phyloP scores from a whole-genome alignment of 2,797 vertebrate species.

The Bradypodion ventrale region DNA sequence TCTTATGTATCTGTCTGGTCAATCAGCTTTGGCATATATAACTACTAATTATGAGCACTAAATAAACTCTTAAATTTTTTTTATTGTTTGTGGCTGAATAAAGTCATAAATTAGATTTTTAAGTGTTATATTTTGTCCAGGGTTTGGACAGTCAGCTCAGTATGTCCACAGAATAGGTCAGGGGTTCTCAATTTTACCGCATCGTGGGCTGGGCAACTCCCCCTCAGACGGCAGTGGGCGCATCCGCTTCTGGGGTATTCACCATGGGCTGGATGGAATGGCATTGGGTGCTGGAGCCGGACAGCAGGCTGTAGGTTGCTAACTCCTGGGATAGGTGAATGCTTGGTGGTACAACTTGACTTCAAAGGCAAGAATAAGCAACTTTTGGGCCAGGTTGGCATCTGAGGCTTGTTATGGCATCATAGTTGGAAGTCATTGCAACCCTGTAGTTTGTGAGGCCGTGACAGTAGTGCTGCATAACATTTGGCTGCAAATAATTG shows the following conservation, averaged over 20 bases:
- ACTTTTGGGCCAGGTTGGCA: not conserved
- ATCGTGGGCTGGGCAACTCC: too few relatives aligned
- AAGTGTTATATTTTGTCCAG: not conserved
- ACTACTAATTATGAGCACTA: not conserved
- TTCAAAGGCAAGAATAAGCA: too few relatives aligned
- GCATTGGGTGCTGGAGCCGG: not conserved
- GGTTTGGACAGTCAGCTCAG: not conserved
- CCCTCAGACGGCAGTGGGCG: too few relatives aligned
- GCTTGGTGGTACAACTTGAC: too few relatives aligned
- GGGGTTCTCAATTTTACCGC: too few relatives aligned
- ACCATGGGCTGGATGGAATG: not conserved
- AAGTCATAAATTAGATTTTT: not conserved
- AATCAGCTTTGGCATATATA: not conserved
- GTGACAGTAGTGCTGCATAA: not conserved
- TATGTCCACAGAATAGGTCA: not conserved
- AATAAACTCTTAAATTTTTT: not conserved
- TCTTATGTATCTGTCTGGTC: not conserved
- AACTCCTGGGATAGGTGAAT: too few relatives aligned
- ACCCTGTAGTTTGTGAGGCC: not conserved
- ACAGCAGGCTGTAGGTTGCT: too few relatives aligned
- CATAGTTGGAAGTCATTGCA: not conserved
- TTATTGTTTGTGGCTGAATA: too few relatives aligned
- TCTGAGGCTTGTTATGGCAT: not conserved
- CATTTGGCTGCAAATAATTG: not conserved
- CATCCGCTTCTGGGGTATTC: too few relatives aligned